Percentiles rank a stretch among this genome's conserved stretches.
phyloP scores from a whole-genome alignment of 2,797 vertebrate species.

The Meriones psammophilus region DNA sequence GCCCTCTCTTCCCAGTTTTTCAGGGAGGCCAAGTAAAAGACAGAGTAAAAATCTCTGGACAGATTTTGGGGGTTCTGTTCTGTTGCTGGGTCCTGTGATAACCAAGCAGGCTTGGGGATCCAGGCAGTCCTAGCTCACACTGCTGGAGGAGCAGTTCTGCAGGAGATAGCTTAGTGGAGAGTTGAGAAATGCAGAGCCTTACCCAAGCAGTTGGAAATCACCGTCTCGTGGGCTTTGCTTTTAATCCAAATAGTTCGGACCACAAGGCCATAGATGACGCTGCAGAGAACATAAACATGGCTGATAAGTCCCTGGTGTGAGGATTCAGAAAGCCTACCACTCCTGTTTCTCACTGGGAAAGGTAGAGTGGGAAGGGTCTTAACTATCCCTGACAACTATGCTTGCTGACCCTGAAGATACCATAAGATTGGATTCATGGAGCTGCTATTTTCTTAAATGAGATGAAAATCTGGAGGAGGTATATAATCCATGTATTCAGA shows the following conservation, averaged over 20 bases:
- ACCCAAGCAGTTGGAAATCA: conserved; percentile 89
- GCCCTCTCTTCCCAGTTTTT: neutral
- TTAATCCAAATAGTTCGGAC: conserved; percentile 90
- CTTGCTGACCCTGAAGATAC: neutral
- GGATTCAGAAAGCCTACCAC: neutral
- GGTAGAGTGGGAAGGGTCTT: accelerated
- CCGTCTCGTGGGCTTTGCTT: conserved; percentile 86
- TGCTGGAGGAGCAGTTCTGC: neutral
- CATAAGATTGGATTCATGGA: neutral
- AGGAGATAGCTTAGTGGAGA: neutral
- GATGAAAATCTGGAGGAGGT: neutral
- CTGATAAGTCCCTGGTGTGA: neutral
- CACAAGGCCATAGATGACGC: conserved; percentile 88
- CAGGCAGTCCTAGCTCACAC: neutral
- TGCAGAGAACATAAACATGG: conserved; percentile 56
- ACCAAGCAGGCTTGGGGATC: neutral
- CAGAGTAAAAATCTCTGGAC: neutral
- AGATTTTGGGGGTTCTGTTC: neutral
- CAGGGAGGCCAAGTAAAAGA: neutral
- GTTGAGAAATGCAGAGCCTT: conserved; percentile 68
- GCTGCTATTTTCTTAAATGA: neutral
- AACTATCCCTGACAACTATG: accelerated
- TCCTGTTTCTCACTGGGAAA: neutral
- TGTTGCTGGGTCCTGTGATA: neutral
- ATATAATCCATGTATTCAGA: neutral